These are phyloP conservation scores for Scomber scombrus DNA, from an alignment of 2,113 vertebrate species.

Conservation along the genomic window DNA sequence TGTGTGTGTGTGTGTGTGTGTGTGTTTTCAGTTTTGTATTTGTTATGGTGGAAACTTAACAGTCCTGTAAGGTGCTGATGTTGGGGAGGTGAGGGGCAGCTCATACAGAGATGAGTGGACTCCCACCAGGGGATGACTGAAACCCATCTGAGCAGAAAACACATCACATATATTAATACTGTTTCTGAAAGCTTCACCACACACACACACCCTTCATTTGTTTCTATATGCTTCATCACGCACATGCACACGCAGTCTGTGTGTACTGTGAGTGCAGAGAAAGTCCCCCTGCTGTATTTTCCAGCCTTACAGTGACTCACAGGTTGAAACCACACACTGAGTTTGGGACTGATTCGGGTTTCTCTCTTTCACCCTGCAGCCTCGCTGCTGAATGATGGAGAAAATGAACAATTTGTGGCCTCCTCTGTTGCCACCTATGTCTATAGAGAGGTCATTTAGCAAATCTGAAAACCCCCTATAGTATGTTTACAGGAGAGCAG, in stretches of 20 bases:
- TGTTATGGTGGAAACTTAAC: slow-evolving; percentile 20
- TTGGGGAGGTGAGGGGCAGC: neutral
- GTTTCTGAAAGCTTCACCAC: neutral
- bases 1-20: neutral
- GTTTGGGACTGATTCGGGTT: neutral
- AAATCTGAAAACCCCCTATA: neutral
- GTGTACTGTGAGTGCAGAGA: neutral
- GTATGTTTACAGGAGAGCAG: slow-evolving; percentile 8
- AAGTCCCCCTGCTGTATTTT: slow-evolving; percentile 55
- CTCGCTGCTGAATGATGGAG: slow-evolving; percentile 23
- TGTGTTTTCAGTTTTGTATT: slow-evolving; percentile 1
- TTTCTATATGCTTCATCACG: slow-evolving; percentile 32
- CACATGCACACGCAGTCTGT: neutral
- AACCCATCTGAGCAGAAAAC: slow-evolving; percentile 26
- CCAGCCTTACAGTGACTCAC: slow-evolving; percentile 52
- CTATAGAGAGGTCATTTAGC: neutral
- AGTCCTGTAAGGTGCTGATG: neutral
- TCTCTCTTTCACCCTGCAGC: slow-evolving; percentile 25
- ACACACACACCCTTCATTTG: slow-evolving; percentile 1
- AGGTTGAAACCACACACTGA: slow-evolving; percentile 38
- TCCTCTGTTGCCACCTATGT: neutral
- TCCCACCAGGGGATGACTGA: neutral
- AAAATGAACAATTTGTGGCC: slow-evolving; percentile 22
- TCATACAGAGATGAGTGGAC: slow-evolving; percentile 1
- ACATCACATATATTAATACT: too few species aligned